A percentile compares a stretch with the other conserved stretches of the same genome.
phyloP scores from a whole-genome alignment of 2,113 vertebrate species.

The Atherinomorus stipes region DNA sequence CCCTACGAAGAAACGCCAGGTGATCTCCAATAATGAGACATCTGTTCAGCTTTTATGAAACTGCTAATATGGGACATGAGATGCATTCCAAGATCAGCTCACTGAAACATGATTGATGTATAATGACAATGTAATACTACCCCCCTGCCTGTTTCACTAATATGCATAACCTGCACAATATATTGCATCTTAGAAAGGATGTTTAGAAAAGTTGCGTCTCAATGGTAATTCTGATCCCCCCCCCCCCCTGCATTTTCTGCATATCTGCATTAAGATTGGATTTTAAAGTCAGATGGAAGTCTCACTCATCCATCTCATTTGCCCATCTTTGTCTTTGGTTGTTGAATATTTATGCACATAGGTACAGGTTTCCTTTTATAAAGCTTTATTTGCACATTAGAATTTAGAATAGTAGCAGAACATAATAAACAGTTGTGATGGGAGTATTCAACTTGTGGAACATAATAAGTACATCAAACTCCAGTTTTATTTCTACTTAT shows the following conservation, averaged over 20 bases:
- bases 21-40: neutral
- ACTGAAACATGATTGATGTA: slow-evolving; percentile 20
- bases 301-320: neutral
- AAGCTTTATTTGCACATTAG: too few species aligned
- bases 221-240: too few species aligned
- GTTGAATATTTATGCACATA: too few species aligned
- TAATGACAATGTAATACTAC: slow-evolving; percentile 1
- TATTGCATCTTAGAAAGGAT: slow-evolving; percentile 12
- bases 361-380: too few species aligned
- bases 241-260: neutral
- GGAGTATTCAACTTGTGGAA: too few species aligned
- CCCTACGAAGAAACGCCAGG: neutral
- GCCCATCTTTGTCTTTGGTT: too few species aligned
- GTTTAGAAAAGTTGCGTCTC: neutral
- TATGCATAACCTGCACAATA: slow-evolving; percentile 13
- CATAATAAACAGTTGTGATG: too few species aligned
- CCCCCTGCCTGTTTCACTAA: slow-evolving; percentile 24
- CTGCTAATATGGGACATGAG: neutral
- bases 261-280: slow-evolving; percentile 21
- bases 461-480: too few species aligned
- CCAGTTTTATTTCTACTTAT: too few species aligned
- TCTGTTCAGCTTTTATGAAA: neutral
- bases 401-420: too few species aligned
- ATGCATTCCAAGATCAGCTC: slow-evolving; percentile 3
- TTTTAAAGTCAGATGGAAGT: slow-evolving; percentile 15